phyloP scores from a whole-genome alignment of 2,113 vertebrate species.

The Cephalopterus ornatus region DNA sequence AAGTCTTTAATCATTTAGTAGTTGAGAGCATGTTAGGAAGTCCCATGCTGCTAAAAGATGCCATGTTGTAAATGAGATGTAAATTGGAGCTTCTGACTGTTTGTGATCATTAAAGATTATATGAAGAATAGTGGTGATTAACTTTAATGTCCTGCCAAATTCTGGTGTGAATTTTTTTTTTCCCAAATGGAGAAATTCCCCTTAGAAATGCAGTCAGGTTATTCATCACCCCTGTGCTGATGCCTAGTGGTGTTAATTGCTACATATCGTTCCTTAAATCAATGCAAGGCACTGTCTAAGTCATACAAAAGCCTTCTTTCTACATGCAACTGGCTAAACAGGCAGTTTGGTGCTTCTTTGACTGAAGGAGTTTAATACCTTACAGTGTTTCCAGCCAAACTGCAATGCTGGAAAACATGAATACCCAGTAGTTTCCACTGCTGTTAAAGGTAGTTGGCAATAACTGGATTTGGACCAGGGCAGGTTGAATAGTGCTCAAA shows the following conservation, averaged over 20 bases:
- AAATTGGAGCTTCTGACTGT: conserved; percentile 52
- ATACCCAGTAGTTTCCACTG: not conserved
- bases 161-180: not conserved
- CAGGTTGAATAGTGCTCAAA: not conserved
- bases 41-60: conserved; percentile 37
- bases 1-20: conserved; percentile 47
- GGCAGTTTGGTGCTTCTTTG: not conserved
- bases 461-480: not conserved
- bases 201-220: not conserved
- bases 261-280: not conserved
- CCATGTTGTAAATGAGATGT: conserved; percentile 56
- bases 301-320: not conserved
- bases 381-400: not conserved
- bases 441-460: not conserved
- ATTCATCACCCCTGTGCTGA: not conserved
- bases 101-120: conserved; percentile 55
- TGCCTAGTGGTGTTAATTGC: not conserved
- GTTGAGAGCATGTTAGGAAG: not conserved
- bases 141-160: conserved; percentile 51
- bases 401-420: not conserved
- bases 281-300: not conserved
- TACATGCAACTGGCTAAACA: not conserved
- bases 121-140: conserved; percentile 41
- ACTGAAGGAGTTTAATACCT: not conserved
- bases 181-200: not conserved